These are phyloP conservation scores for Prolemur simus DNA, from an alignment of 2,113 vertebrate species.

Conservation along the genomic window DNA sequence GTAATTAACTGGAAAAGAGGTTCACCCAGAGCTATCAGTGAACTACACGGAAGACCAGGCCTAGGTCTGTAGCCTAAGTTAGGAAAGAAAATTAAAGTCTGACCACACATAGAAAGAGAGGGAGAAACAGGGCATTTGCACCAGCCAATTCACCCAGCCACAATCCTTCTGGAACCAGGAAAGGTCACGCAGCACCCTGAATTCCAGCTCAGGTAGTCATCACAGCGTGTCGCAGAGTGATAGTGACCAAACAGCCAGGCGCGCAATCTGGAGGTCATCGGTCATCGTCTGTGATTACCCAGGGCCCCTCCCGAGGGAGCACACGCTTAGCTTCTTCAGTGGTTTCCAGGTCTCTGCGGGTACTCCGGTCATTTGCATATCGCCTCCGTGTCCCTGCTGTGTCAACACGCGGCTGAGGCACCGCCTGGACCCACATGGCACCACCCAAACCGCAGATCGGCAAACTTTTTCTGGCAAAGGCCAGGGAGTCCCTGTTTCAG, in stretches of 20 bases:
- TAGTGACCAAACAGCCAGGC: background rate
- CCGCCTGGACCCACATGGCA: fast-evolving
- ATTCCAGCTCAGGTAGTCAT: background rate
- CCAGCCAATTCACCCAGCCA: too few relatives aligned
- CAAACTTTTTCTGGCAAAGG: background rate
- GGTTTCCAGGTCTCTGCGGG: background rate
- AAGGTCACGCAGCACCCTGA: fast-evolving
- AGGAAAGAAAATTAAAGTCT: background rate
- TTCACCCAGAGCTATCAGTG: background rate
- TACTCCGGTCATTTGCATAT: background rate
- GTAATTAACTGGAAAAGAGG: background rate
- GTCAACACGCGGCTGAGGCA: too few relatives aligned
- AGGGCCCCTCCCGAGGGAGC: background rate
- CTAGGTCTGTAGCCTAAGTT: background rate
- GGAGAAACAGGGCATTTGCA: too few relatives aligned
- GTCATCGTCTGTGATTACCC: background rate
- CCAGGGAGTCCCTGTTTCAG: background rate
- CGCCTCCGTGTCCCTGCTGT: fast-evolving
- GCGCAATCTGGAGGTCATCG: background rate
- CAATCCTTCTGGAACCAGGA: background rate
- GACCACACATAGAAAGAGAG: background rate
- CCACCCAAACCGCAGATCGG: background rate
- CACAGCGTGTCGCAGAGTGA: background rate
- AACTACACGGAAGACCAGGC: background rate
- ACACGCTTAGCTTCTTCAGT: background rate